These are phyloP conservation scores for Archaeoteleia sp. DNA, from an alignment of 2,888 invertebrate species.

Conservation along the genomic window DNA sequence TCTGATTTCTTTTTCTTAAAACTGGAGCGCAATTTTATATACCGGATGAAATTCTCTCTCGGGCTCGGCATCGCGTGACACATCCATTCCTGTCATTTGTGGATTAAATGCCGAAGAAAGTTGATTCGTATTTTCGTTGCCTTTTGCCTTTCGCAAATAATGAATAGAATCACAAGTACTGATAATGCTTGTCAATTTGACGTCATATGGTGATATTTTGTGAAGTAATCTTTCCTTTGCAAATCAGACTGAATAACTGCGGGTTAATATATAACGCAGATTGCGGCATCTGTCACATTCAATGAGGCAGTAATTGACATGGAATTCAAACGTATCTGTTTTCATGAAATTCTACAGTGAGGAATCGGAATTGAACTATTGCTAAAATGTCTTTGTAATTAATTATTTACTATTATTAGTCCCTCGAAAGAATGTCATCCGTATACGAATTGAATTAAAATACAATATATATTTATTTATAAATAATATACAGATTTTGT, in stretches of 20 bases:
- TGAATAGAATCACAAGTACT: conserved; percentile 11
- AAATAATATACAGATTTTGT: too few relatives aligned
- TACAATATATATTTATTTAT: too few relatives aligned
- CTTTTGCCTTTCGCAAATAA: conserved; percentile 1
- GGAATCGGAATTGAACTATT: neutral
- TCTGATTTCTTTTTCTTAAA: neutral
- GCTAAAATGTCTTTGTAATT: too few relatives aligned
- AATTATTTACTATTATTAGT: too few relatives aligned
- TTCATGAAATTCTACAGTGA: conserved; percentile 13
- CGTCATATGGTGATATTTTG: neutral
- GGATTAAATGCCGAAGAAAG: conserved; percentile 5
- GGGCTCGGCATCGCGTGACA: conserved; percentile 5
- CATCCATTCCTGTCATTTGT: conserved; percentile 9
- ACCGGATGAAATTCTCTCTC: conserved; percentile 10
- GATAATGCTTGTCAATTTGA: conserved; percentile 1
- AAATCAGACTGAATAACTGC: conserved; percentile 28
- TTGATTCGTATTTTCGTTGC: neutral
- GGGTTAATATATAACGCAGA: conserved; percentile 26
- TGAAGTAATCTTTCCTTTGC: conserved; percentile 18
- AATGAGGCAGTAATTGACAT: conserved; percentile 24
- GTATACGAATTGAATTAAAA: too few relatives aligned
- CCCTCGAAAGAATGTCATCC: too few relatives aligned
- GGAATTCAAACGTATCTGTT: conserved; percentile 16
- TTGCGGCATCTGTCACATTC: conserved; percentile 26
- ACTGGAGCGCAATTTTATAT: conserved; percentile 9